Evolutionary conservation across 2,888 invertebrate species (phyloP).

Genomic region (Encarsia formosa): DNA sequence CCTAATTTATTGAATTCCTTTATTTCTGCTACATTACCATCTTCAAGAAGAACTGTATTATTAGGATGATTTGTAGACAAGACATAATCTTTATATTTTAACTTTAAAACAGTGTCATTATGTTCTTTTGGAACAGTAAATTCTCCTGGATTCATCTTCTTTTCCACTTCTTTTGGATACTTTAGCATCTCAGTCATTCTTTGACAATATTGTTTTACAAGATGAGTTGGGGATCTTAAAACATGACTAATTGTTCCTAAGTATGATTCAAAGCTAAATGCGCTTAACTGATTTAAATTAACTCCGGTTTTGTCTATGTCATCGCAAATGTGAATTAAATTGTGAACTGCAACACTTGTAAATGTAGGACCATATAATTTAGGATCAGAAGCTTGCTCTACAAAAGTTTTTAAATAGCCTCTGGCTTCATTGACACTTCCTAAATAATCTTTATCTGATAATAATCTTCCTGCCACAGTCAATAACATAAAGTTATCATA

Average conservation of each 20-base stretch:
- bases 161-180: not conserved
- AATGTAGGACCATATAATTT: conserved; percentile 1
- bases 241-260: conserved; percentile 2
- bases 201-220: not conserved
- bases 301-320: conserved; percentile 1
- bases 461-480: conserved; percentile 6
- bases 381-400: not conserved
- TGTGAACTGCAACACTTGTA: not conserved
- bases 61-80: conserved; percentile 1
- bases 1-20: not conserved
- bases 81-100: conserved; percentile 1
- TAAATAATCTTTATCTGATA: not conserved
- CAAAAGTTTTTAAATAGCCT: conserved; percentile 1
- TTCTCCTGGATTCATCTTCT: too few relatives aligned
- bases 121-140: not conserved
- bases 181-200: not conserved
- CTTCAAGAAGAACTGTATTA: conserved; percentile 6
- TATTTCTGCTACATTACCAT: not conserved
- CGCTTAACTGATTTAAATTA: conserved; percentile 3
- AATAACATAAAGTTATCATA: conserved; percentile 19
- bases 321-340: conserved; percentile 5
- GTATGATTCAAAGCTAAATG: conserved; percentile 7
- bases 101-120: not conserved
- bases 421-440: not conserved
- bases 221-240: not conserved